Base-by-base conservation (phyloP, 2,113 vertebrate species). In the Sceloporus undulatus region DNA sequence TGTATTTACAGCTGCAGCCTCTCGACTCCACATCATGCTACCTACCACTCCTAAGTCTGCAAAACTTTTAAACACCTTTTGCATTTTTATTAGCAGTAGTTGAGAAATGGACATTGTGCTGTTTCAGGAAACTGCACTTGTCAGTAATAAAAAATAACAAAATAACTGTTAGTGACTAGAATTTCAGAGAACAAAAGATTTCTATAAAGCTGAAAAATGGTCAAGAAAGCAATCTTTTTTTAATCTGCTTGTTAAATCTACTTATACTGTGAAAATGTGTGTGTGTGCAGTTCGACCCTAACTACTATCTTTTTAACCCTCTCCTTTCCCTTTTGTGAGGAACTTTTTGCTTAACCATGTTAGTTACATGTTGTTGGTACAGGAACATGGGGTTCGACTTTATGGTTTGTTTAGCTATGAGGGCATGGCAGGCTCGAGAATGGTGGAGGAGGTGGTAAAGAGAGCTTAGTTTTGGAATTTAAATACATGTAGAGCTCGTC, bases 381-480 rank as follows among this genome's bases (percentile, higher is more conserved):
- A 91, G 94, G 95, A 93, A 93, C 89, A 82, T 85, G 87, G 91
- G 89, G 94, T 94, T 95, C 95, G 95, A 96, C 96, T 96, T 96
- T 96, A 97, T 83, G 95, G 97, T 97, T 97, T 97, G 96, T 97
- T 97, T 97, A 96, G 96, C 95, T 94, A 92, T 96, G 96, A 95
- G 95, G 96, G 94, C 95, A 95, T 95, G 97, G 95, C 96, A 94
- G 96, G 95, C 95, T 96, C 95, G 95, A 96, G 96, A 29, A 18
- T 65, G 84, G 65, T 68, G 86, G 56, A 18, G 8, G 80, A 94
- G 95, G 95, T 95, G 95, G 95, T 94, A 92, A 95, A 87, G 94
- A 95, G 94, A 96, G 96, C 97, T 97, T 97, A 97, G 96, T 96
- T 97, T 97, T 96, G 97, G 97, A 97, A 97, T 97, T 97, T 97